Percentiles rank a stretch among this genome's conserved stretches.
These are phyloP conservation scores for Mandrillus leucophaeus DNA, from an alignment of 2,113 vertebrate species.

Conservation along the genomic window DNA sequence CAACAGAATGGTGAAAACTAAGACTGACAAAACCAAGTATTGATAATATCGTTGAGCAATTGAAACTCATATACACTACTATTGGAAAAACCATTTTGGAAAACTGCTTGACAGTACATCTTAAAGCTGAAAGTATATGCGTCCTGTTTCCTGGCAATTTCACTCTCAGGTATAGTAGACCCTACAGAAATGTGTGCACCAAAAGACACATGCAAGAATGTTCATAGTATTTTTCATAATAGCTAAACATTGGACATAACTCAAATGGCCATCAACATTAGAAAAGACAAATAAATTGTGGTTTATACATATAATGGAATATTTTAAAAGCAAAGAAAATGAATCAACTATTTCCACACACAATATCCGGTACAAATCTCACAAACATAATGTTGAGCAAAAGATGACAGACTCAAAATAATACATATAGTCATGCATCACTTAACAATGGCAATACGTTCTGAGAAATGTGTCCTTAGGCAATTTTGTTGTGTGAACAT, in stretches of 20 bases:
- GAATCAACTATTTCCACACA: neutral
- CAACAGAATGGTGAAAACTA: neutral
- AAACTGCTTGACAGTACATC: neutral
- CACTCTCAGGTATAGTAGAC: neutral
- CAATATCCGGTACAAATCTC: neutral
- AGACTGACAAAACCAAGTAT: neutral
- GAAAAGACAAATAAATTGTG: neutral
- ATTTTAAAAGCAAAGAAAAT: slow-evolving; percentile 3
- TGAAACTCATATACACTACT: neutral
- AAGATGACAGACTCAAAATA: neutral
- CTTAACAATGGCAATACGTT: neutral
- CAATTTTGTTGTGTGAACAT: neutral
- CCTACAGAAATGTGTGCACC: neutral
- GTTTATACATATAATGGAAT: neutral
- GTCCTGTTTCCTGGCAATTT: neutral
- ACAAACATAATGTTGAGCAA: neutral
- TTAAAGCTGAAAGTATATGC: neutral
- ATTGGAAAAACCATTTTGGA: neutral
- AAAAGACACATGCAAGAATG: neutral
- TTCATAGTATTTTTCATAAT: neutral
- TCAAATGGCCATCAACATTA: neutral
- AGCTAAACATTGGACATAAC: neutral
- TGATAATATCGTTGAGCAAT: neutral
- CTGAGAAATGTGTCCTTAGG: neutral
- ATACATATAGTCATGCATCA: neutral